Evolutionary conservation across 2,113 vertebrate genomes (phyloP), one percentile per base, ranked within the genome.

Genomic region (Ardeotis arabs): DNA sequence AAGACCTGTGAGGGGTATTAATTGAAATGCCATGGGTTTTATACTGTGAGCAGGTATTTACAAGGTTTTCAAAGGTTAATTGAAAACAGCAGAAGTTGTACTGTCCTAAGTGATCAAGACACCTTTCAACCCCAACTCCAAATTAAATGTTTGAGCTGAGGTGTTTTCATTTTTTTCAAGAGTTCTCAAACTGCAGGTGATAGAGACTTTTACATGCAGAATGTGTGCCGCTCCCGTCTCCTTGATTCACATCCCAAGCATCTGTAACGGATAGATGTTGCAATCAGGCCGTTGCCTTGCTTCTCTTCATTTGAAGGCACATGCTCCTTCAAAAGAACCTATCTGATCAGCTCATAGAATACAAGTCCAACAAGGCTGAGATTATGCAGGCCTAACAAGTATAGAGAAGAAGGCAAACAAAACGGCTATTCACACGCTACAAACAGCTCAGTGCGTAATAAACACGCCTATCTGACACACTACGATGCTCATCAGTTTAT

Each of bases 401-500:
- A 45, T 20, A 59, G 19, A 14, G 47, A 59, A 64, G 39, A 9
- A 15, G 3, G n/a, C 39, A 83, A 37, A 59, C n/a, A 18, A 15
- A 7, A 69, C 44, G 39, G 52, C 60, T 75, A 47, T 11, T 69
- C 31, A 79, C 52, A 49, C 0, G 1, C 35, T 50, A 29, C 45
- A 31, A 76, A 58, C 18, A 80, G 9, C 50, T 64, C 31, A 45
- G 35, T 0, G 0, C 28, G 8, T 17, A 25, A 37, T 12, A 75
- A 87, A 87, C 23, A 6, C 0, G 0, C 27, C 33, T n/a, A 25
- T 44, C 44, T 45, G 59, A 83, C 50, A 53, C 17, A 59, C 28
- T 37, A 29, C 0, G 0, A 22, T 1, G 10, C 25, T 68, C 49
- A 22, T 7, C 3, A 1, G 9, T 33, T 73, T 82, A 47, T 53